Evolutionary conservation across 2,113 vertebrate genomes (phyloP).

Genomic region (Gallinago paraguaiae): DNA sequence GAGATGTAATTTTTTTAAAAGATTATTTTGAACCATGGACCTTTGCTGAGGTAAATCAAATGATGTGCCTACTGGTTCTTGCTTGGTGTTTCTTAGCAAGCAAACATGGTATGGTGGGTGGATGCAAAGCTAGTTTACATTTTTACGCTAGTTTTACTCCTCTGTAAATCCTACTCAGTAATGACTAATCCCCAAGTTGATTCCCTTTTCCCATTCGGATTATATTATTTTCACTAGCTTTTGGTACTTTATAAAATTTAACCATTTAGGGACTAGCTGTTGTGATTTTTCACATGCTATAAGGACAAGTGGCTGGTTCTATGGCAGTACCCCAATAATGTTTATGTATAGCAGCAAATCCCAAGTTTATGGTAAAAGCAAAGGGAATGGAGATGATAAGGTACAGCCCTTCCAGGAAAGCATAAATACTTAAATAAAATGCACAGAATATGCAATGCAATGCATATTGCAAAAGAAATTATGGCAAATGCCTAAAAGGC

Average conservation of each 20-base stretch:
- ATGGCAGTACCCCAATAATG: neutral
- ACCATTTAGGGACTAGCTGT: neutral
- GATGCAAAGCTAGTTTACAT: conserved; percentile 73
- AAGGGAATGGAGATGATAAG: neutral
- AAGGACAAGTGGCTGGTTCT: neutral
- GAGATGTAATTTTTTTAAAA: neutral
- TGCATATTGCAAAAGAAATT: neutral
- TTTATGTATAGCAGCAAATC: neutral
- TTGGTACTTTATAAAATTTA: conserved; percentile 43
- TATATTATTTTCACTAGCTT: conserved; percentile 56
- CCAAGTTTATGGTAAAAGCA: neutral
- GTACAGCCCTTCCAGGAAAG: neutral
- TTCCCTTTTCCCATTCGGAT: conserved; percentile 56
- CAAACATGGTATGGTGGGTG: conserved; percentile 70
- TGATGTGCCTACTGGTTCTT: conserved; percentile 50
- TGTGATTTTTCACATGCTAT: neutral
- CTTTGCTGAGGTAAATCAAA: conserved; percentile 50
- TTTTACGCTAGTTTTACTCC: conserved; percentile 66
- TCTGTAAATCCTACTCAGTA: conserved; percentile 75
- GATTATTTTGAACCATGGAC: neutral
- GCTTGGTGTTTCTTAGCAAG: conserved; percentile 54
- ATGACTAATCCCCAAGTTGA: conserved; percentile 70
- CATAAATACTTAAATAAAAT: neutral
- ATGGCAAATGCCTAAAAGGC: neutral
- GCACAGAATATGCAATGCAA: neutral